Conservation (phyloP, 1,140 invertebrate species). For the Drosophila pruinosa region DNA sequence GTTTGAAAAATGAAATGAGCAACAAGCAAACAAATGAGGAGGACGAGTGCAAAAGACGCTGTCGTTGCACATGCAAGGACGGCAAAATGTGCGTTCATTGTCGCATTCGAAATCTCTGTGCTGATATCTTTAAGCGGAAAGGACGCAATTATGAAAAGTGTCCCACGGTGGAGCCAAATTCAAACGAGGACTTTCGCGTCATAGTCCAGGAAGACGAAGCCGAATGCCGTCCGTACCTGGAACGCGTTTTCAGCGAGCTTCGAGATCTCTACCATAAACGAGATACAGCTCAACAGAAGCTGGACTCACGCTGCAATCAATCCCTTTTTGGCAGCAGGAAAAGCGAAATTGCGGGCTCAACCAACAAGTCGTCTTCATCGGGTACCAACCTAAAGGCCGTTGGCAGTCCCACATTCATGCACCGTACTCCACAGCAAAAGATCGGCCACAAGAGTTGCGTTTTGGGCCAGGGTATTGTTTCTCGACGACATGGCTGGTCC, state of each 20-base stretch:
- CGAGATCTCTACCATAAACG: constrained; percentile 53
- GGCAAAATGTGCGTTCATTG: constrained; percentile 56
- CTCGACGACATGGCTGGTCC: constrained; percentile 68
- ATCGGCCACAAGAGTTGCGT: constrained; percentile 60
- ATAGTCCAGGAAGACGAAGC: constrained; percentile 10
- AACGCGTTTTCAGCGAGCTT: constrained; percentile 58
- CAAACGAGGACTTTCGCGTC: constrained; percentile 50
- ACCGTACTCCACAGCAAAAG: not conserved
- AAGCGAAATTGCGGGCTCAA: not conserved
- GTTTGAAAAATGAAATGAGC: not conserved
- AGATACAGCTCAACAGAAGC: constrained; percentile 6
- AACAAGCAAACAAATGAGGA: not conserved
- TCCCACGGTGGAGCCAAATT: not conserved
- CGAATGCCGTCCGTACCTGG: constrained; percentile 57
- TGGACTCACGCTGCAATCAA: constrained; percentile 8
- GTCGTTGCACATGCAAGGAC: constrained; percentile 48
- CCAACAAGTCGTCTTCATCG: not conserved
- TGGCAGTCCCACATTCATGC: constrained; percentile 3
- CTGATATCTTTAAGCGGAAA: constrained; percentile 33
- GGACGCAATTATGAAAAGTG: not conserved
- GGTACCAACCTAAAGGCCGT: too few relatives aligned
- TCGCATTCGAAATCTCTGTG: constrained; percentile 58
- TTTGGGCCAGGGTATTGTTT: constrained; percentile 17
- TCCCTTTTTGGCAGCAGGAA: not conserved
- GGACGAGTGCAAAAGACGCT: not conserved